Conservation (phyloP, 37 sponge, comb jelly and placozoan species). For the Petrosia ficiformis region DNA sequence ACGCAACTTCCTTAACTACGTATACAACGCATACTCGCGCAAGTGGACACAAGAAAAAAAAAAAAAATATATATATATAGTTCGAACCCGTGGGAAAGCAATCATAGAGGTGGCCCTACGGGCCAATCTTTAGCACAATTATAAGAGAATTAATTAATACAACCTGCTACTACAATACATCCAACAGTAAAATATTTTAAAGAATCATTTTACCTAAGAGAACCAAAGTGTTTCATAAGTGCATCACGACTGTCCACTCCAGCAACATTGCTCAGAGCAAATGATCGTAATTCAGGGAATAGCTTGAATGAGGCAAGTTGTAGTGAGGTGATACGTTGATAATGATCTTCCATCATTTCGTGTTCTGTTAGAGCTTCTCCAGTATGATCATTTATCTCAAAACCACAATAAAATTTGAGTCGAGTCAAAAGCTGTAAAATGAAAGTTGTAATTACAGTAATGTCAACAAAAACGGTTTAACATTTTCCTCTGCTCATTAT, state of each 20-base stretch:
- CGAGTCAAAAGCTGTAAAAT: conserved; percentile 73
- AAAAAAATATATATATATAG: no score
- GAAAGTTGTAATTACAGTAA: background rate
- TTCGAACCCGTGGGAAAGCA: no score
- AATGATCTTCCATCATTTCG: conserved; percentile 79
- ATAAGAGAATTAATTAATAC: no score
- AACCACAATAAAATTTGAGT: conserved; percentile 89
- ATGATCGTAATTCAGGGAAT: conserved; percentile 75
- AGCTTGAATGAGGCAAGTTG: conserved; percentile 81
- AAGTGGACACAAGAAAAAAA: no score
- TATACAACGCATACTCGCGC: no score
- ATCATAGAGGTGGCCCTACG: no score
- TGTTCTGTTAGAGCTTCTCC: conserved; percentile 83
- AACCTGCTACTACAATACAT: no score
- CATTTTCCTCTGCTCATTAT: no score
- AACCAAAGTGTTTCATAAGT: conserved; percentile 66
- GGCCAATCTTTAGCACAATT: no score
- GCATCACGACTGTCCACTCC: conserved; percentile 80
- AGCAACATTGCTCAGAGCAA: conserved; percentile 91
- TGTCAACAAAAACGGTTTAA: background rate
- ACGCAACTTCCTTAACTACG: no score
- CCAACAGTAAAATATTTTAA: no score
- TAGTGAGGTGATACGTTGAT: conserved; percentile 64
- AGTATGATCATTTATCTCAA: conserved; percentile 91
- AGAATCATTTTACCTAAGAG: conserved; percentile 67